Evolutionary conservation across 2,797 vertebrate species (phyloP).

Genomic region (Chaenodraco wilsoni): DNA sequence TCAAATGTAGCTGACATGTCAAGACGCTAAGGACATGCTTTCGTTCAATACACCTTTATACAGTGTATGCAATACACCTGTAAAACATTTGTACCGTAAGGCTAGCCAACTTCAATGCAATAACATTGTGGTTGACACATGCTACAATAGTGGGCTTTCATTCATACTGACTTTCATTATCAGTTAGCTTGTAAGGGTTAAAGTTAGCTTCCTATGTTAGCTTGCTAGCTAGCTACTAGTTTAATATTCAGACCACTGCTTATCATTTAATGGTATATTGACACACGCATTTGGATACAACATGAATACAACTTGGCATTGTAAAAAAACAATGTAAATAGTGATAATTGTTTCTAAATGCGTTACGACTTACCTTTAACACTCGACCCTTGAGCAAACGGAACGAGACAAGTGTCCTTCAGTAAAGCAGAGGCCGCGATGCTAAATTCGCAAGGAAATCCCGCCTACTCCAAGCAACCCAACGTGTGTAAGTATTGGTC

Average conservation of each 20-base stretch:
- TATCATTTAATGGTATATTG: accelerated
- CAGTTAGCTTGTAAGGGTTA: background rate
- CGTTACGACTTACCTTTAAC: slow-evolving; percentile 60
- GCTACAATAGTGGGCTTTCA: background rate
- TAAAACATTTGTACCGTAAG: too few relatives aligned
- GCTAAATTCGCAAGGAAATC: slow-evolving; percentile 68
- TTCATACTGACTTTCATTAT: slow-evolving; percentile 8
- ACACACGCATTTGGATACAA: accelerated
- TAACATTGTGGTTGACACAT: accelerated
- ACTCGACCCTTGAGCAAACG: slow-evolving; percentile 41
- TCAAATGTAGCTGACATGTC: background rate
- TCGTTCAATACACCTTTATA: too few relatives aligned
- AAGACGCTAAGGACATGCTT: background rate
- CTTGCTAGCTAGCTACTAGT: slow-evolving; percentile 9
- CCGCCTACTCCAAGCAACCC: slow-evolving; percentile 23
- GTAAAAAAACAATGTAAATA: accelerated
- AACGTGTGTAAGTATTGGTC: slow-evolving; percentile 16
- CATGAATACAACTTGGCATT: accelerated
- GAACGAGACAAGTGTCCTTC: slow-evolving; percentile 75
- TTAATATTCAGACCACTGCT: background rate
- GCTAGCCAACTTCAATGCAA: accelerated
- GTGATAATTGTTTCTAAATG: accelerated
- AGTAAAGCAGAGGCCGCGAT: slow-evolving; percentile 67
- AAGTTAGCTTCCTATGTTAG: slow-evolving; percentile 49
- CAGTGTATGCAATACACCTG: too few relatives aligned